phyloP scores from a whole-genome alignment of 1,140 invertebrate genomes.

The Dendroctonus valens region DNA sequence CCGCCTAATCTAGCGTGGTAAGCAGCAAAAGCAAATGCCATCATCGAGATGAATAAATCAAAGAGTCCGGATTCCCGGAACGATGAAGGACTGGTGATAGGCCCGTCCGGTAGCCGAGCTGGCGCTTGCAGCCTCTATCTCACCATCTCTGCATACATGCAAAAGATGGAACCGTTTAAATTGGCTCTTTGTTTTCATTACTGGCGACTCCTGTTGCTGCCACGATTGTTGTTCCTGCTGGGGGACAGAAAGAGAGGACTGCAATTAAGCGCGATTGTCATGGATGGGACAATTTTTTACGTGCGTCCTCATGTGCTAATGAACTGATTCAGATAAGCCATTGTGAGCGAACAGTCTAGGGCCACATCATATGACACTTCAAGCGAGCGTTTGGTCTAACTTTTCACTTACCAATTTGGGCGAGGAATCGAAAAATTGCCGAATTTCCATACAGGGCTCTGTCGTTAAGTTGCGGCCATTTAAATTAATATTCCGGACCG shows the following conservation, averaged over 20 bases:
- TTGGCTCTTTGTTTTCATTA: slow-evolving; percentile 44
- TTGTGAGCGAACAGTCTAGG: too few species aligned
- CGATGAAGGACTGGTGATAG: slow-evolving; percentile 38
- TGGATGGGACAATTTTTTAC: neutral
- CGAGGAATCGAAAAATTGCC: neutral
- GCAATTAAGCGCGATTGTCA: too few species aligned
- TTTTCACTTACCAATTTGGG: too few species aligned
- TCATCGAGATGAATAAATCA: slow-evolving; percentile 45
- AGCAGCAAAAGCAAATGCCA: slow-evolving; percentile 12
- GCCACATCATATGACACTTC: too few species aligned
- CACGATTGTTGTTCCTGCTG: too few species aligned
- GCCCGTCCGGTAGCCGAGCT: slow-evolving; percentile 35
- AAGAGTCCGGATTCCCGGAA: slow-evolving; percentile 39
- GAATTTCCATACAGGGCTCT: slow-evolving; percentile 3
- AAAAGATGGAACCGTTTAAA: slow-evolving; percentile 43
- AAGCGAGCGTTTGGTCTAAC: too few species aligned
- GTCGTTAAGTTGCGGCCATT: neutral
- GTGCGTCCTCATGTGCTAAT: too few species aligned
- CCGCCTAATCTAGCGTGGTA: slow-evolving; percentile 4
- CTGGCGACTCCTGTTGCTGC: neutral
- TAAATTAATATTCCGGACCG: slow-evolving; percentile 19
- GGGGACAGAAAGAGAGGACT: too few species aligned
- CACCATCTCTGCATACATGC: slow-evolving; percentile 36
- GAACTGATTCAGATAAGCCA: too few species aligned
- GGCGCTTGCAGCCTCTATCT: slow-evolving; percentile 34